phyloP scores from a whole-genome alignment of 2,113 vertebrate genomes.

The Micronycteris hirsuta region DNA sequence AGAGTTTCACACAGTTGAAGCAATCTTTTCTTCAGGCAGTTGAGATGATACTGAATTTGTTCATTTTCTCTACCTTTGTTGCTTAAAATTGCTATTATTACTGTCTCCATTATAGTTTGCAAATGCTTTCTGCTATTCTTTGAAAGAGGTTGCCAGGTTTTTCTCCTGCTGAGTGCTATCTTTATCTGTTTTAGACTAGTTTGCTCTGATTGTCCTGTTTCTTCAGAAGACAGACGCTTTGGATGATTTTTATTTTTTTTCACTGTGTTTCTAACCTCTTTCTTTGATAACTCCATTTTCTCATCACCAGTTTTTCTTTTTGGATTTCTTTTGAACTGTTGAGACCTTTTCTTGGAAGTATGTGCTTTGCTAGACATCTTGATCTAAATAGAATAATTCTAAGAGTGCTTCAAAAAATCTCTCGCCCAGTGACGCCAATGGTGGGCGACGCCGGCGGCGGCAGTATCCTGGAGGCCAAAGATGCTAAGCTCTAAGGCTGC shows the following conservation, averaged over 20 bases:
- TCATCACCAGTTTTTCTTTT: constrained; percentile 45
- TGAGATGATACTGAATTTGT: constrained; percentile 77
- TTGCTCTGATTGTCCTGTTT: constrained; percentile 4
- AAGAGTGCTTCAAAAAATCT: not conserved
- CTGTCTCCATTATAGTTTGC: constrained; percentile 70
- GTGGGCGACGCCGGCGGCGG: not conserved
- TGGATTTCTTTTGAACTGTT: constrained; percentile 2
- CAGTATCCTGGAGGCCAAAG: not conserved
- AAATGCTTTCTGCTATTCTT: constrained; percentile 65
- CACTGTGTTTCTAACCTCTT: constrained; percentile 43
- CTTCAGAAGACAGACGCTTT: not conserved
- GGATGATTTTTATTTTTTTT: constrained; percentile 27
- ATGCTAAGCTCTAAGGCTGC: not conserved
- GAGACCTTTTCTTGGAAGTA: constrained; percentile 37
- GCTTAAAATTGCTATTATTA: constrained; percentile 69
- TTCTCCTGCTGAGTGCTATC: constrained; percentile 33
- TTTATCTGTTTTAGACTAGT: constrained; percentile 58
- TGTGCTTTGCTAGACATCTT: not conserved
- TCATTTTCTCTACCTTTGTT: constrained; percentile 2
- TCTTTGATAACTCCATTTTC: constrained; percentile 17
- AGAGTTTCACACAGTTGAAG: constrained; percentile 71
- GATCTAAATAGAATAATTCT: not conserved
- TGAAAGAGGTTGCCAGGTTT: constrained; percentile 75
- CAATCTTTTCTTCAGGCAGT: constrained; percentile 75
- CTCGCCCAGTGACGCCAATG: not conserved